Evolutionary conservation across 2,888 invertebrate species (phyloP), one percentile per base, ranked within the genome.

Genomic region (Scaeva pyrastri): DNA sequence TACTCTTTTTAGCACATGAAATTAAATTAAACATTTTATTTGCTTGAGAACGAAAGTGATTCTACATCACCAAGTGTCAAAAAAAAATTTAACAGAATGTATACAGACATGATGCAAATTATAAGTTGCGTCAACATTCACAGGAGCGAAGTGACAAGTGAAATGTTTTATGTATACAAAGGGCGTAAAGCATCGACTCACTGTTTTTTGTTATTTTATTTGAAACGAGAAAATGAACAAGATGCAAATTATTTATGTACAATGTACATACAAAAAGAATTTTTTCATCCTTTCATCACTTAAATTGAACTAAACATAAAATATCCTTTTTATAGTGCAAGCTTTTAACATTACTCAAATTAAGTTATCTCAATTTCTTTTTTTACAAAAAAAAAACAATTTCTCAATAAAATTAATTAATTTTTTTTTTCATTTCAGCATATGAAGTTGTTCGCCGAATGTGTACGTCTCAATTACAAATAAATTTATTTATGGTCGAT

Each of bases 401-500:
- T 0, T 48, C 11, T 48, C 0, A 19, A 48, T 11, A 19, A 48
- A 48, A 52, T 14, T 21, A 5, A 52, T 31, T 56, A 10, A 0
- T 19, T 56, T 55, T 60, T 11, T 70, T 88, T 88, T 23, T 78
- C 88, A 89, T 94, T 94, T 23, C 95, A 97, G 97, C 96, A 86
- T 97, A 97, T 94, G 97, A 97, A 93, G 97, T 97, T 90, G 97
- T 98, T 89, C 95, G 97, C 86, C 95, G 98, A 90, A 98, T 98
- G 89, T 98, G 98, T 93, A 98, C 98, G 80, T 96, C 97, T 88
- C 97, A 98, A 92, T 95, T 98, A 88, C 97, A 97, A 93, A 98
- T 98, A 94, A 98, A 98, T 94, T 94, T 98, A 91, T 98, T 98
- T 94, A 98, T 98, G 97, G 98, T 98, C 93, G 98, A 98, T 92